Base-by-base conservation (phyloP, 2,113 vertebrate species). In the Aspidoscelis tigris region DNA sequence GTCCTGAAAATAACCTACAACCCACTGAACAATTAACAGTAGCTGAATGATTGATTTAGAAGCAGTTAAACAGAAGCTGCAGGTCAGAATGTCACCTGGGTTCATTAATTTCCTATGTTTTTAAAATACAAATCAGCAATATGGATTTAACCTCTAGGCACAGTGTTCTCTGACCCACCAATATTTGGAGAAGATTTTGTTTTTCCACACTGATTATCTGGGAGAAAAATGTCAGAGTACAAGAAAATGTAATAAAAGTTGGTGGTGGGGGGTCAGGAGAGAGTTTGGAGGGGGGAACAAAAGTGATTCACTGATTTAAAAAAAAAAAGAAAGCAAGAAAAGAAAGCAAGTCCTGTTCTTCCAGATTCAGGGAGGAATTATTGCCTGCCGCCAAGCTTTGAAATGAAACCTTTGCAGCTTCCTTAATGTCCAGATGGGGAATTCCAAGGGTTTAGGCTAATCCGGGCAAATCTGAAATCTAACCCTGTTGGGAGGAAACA, bases 341-440 rank as follows among this genome's bases (percentile, higher is more conserved):
- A 89, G 93, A 91, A 93, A 87, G 86, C 89, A 92, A 89, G 93
- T 90, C 85, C 77, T 79, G 70, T 82, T 88, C 90, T 79, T 7
- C 0, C 83, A 87, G 66, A 93, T 80, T 82, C 79, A 74, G 84
- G 75, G 66, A 92, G 89, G 92, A 93, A 93, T 93, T 92, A 89
- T 88, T 88, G 85, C 89, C 88, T 92, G 88, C 93, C 89, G 87
- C 89, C 91, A 76, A 81, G 82, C 93, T 95, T 95, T 95, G 94
- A 94, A 94, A 94, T 91, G 84, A 91, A 92, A 89, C 89, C 68
- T 47, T 24, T 26, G 85, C 82, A 90, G 87, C 86, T 90, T 92
- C 90, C 92, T 90, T 92, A 90, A 93, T 92, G 92, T 93, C 93
- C 93, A 95, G 94, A 93, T 94, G 93, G 93, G 93, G 92, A 95